phyloP scores from a whole-genome alignment of 2,888 invertebrate genomes.

The Trichopoda pennipes region DNA sequence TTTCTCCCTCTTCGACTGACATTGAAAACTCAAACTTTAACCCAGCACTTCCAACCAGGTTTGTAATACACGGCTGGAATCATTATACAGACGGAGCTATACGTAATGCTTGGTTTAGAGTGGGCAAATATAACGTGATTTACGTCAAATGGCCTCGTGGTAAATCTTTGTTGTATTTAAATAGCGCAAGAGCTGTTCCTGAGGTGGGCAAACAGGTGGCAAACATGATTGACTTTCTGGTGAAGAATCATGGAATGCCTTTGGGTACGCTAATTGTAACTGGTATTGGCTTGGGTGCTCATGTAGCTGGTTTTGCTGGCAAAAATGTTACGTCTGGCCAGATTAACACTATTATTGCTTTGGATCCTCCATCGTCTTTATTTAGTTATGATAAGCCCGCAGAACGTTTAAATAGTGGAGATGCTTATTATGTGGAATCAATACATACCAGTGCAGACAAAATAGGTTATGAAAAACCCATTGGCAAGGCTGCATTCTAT shows the following conservation, averaged over 20 bases:
- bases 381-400: slow-evolving; percentile 72
- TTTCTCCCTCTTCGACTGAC: too few relatives aligned
- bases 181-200: slow-evolving; percentile 81
- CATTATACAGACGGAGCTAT: too few relatives aligned
- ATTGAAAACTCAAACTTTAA: slow-evolving; percentile 70
- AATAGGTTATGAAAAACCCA: slow-evolving; percentile 76
- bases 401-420: slow-evolving; percentile 72
- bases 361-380: slow-evolving; percentile 78
- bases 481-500: slow-evolving; percentile 82
- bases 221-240: slow-evolving; percentile 78
- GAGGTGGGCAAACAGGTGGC: slow-evolving; percentile 76
- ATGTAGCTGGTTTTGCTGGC: slow-evolving; percentile 84
- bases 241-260: slow-evolving; percentile 81
- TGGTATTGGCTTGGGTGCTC: slow-evolving; percentile 84
- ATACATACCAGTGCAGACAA: slow-evolving; percentile 76
- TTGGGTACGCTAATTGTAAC: slow-evolving; percentile 82
- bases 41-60: slow-evolving; percentile 68
- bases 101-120: slow-evolving; percentile 82
- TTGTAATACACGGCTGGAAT: slow-evolving; percentile 82
- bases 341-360: slow-evolving; percentile 83
- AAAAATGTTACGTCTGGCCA: slow-evolving; percentile 83
- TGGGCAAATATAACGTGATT: slow-evolving; percentile 83
- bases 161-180: slow-evolving; percentile 82
- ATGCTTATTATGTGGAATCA: slow-evolving; percentile 78
- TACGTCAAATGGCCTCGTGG: slow-evolving; percentile 84